These are phyloP conservation scores for Anguilla marmorata DNA, from an alignment of 2,797 vertebrate species.

Conservation along the genomic window DNA sequence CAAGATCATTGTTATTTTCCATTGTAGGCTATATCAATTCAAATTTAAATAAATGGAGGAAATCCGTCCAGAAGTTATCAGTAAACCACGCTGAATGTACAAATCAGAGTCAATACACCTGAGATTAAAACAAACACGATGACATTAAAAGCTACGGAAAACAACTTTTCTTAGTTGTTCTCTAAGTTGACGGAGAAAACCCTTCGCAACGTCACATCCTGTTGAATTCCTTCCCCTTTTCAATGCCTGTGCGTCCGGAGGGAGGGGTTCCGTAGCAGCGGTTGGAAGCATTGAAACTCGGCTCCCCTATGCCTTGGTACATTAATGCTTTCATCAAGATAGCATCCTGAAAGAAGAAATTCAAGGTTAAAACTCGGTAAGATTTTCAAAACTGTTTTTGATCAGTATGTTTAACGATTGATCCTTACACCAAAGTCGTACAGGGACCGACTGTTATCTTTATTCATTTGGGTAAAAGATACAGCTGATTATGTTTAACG, in stretches of 20 bases:
- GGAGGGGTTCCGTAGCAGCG: slow-evolving; percentile 56
- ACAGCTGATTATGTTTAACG: slow-evolving; percentile 8
- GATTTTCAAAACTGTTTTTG: background rate
- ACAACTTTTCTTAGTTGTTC: slow-evolving; percentile 50
- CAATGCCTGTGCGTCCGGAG: slow-evolving; percentile 23
- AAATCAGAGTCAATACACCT: background rate
- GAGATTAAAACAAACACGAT: background rate
- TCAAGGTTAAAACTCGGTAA: slow-evolving; percentile 58
- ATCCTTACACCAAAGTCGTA: background rate
- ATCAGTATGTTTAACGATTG: too few species aligned
- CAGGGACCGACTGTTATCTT: slow-evolving; percentile 7
- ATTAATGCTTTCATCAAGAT: slow-evolving; percentile 64
- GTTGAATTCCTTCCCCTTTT: slow-evolving; percentile 32
- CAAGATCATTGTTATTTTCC: background rate
- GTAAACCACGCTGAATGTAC: too few species aligned
- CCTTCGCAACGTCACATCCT: slow-evolving; percentile 44
- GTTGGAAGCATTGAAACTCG: slow-evolving; percentile 42
- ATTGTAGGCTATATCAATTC: too few species aligned
- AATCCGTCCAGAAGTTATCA: background rate
- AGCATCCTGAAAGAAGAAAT: slow-evolving; percentile 55
- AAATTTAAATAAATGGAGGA: background rate
- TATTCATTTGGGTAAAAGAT: slow-evolving; percentile 11
- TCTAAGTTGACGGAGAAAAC: background rate
- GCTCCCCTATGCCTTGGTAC: slow-evolving; percentile 50
- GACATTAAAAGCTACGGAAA: background rate